These are phyloP conservation scores for Tiliacea aurago DNA, from an alignment of 2,888 invertebrate species.

Conservation along the genomic window DNA sequence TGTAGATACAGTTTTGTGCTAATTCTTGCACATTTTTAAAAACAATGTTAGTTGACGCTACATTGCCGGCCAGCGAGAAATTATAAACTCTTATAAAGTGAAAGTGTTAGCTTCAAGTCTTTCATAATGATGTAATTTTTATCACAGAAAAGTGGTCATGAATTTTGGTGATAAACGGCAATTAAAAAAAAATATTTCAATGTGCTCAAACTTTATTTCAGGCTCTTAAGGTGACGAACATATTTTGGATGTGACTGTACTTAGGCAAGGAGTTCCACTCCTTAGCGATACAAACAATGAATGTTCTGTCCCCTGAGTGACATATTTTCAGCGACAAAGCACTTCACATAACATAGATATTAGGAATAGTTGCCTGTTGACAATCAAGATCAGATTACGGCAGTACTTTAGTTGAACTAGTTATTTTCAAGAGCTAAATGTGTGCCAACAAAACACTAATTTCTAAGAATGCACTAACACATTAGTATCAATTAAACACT, in stretches of 20 bases:
- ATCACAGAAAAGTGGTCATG: too few species aligned
- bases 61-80: slow-evolving; percentile 2
- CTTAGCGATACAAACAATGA: neutral
- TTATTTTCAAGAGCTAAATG: slow-evolving; percentile 38
- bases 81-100: neutral
- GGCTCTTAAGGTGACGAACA: too few species aligned
- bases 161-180: too few species aligned
- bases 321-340: slow-evolving; percentile 26
- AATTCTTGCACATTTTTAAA: slow-evolving; percentile 16
- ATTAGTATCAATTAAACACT: slow-evolving; percentile 38
- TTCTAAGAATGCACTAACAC: slow-evolving; percentile 38
- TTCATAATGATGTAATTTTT: too few species aligned
- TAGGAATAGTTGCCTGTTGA: slow-evolving; percentile 15
- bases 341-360: slow-evolving; percentile 13
- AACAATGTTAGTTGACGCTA: slow-evolving; percentile 1
- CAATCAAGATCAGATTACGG: slow-evolving; percentile 48
- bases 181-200: too few species aligned
- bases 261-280: neutral
- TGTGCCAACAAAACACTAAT: slow-evolving; percentile 53
- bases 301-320: neutral
- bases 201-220: too few species aligned
- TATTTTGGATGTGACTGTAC: too few species aligned
- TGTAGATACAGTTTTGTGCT: slow-evolving; percentile 2
- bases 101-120: neutral
- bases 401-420: slow-evolving; percentile 25